Evolutionary conservation across 2,113 vertebrate genomes (phyloP).

Genomic region (Vanacampus margaritifer): DNA sequence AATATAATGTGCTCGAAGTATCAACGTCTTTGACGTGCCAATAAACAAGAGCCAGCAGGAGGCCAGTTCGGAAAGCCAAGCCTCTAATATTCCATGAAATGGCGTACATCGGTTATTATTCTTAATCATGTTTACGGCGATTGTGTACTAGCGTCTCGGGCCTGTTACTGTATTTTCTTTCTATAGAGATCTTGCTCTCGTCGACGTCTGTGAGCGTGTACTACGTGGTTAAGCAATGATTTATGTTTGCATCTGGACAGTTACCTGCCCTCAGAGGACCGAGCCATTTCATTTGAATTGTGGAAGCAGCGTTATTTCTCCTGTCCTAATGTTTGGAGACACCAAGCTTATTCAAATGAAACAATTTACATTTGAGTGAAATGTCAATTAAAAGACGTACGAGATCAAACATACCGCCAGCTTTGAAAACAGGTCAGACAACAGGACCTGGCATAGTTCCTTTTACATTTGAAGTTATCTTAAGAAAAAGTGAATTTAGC

Average conservation of each 20-base stretch:
- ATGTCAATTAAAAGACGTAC: not conserved
- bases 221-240: not conserved
- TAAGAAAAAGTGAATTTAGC: no score
- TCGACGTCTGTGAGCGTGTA: not conserved
- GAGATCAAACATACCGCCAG: no score
- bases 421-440: not conserved
- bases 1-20: not conserved
- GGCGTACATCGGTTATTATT: constrained; percentile 42
- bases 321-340: not conserved
- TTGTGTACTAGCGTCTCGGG: not conserved
- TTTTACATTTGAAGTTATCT: no score
- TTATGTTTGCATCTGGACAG: constrained; percentile 15
- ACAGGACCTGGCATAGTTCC: not conserved
- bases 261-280: constrained; percentile 13
- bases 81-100: constrained; percentile 43
- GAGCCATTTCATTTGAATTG: constrained; percentile 3
- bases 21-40: not conserved
- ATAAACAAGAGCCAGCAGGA: not conserved
- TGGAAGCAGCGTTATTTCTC: constrained; percentile 29
- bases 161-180: not conserved
- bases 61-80: constrained; percentile 36
- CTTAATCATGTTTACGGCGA: not conserved
- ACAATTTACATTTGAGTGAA: not conserved
- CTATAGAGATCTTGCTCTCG: not conserved
- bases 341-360: not conserved